These are phyloP conservation scores for Natrix natrix DNA, from an alignment of 2,797 vertebrate genomes.

Conservation along the genomic window DNA sequence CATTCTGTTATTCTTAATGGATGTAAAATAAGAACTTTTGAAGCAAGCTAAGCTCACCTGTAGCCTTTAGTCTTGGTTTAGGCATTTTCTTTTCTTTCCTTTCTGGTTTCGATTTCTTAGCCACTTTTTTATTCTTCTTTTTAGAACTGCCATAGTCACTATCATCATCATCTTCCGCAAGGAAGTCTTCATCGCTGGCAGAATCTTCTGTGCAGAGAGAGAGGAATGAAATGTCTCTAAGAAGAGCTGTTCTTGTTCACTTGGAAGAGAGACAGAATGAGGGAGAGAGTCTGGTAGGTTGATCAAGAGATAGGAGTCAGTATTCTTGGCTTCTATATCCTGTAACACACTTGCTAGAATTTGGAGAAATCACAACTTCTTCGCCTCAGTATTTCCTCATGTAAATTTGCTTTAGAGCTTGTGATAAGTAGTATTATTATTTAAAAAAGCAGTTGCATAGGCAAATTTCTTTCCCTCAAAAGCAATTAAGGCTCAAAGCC, in stretches of 20 bases:
- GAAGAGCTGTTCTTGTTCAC: conserved; percentile 39
- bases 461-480: conserved; percentile 19
- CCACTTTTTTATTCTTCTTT: conserved; percentile 95
- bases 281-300: conserved; percentile 8
- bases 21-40: not conserved
- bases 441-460: conserved; percentile 12
- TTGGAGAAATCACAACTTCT: conserved; percentile 1
- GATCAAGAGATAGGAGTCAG: conserved; percentile 1
- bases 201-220: conserved; percentile 74
- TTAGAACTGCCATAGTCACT: conserved; percentile 97
- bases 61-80: conserved; percentile 98
- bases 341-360: not conserved
- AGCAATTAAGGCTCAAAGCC: conserved; percentile 14
- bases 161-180: conserved; percentile 96
- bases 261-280: not conserved
- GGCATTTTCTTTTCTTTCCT: conserved; percentile 98
- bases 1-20: conserved; percentile 18
- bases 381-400: not conserved
- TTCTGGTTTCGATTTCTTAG: conserved; percentile 90
- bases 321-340: not conserved
- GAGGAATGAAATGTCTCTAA: conserved; percentile 61
- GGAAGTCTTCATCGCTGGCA: conserved; percentile 96
- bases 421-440: conserved; percentile 11
- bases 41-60: conserved; percentile 77
- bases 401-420: conserved; percentile 18